These are phyloP conservation scores for Cacatua alba DNA, from an alignment of 2,113 vertebrate species.

Conservation along the genomic window DNA sequence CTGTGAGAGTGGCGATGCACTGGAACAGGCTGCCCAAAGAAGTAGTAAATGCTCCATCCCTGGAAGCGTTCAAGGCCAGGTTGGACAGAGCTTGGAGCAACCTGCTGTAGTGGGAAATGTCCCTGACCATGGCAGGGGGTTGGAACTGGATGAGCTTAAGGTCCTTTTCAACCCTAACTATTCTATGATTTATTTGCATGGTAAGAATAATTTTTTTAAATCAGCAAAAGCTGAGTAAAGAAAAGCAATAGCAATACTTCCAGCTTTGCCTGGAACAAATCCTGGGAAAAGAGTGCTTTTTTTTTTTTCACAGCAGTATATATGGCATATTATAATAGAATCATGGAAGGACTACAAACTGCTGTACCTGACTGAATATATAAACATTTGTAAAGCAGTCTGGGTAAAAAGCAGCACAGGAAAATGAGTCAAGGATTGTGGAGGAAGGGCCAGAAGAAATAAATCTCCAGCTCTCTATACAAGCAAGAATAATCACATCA, in stretches of 20 bases:
- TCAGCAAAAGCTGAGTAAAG: neutral
- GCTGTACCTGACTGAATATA: neutral
- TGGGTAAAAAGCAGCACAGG: neutral
- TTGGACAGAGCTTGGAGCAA: neutral
- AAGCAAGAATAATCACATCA: neutral
- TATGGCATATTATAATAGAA: neutral
- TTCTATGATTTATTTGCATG: neutral
- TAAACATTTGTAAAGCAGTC: neutral
- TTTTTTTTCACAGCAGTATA: neutral
- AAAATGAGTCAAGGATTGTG: conserved; percentile 1
- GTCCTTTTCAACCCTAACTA: neutral
- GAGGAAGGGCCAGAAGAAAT: neutral
- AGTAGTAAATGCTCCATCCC: neutral
- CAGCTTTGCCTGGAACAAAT: neutral
- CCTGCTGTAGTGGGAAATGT: neutral
- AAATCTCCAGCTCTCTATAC: neutral
- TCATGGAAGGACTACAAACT: neutral
- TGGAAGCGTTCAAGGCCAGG: neutral
- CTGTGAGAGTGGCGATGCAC: neutral
- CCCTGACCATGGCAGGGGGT: neutral
- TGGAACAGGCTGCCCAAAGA: neutral
- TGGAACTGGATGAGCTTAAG: neutral
- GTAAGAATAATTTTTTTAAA: neutral
- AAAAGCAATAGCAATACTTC: neutral
- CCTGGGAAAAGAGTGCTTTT: neutral